A percentile compares a stretch with the other conserved stretches of the same genome.
Evolutionary conservation across 2,888 invertebrate genomes (phyloP).

Genomic region (Palloptera scutellata): DNA sequence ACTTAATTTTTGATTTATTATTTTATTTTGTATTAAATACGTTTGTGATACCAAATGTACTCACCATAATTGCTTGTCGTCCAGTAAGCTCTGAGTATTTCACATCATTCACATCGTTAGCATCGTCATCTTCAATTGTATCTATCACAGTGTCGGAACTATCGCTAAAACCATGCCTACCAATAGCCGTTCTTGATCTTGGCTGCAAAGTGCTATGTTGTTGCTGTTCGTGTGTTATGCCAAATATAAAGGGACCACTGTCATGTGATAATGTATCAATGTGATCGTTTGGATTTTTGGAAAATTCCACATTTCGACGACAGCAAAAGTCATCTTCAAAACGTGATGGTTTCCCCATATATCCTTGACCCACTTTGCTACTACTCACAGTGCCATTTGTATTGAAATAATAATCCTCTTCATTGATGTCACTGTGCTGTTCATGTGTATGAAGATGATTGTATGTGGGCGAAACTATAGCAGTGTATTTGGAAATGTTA

Average conservation of each 20-base stretch:
- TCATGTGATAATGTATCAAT: slow-evolving; percentile 20
- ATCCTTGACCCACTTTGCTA: slow-evolving; percentile 35
- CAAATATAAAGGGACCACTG: slow-evolving; percentile 71
- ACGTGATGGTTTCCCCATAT: slow-evolving; percentile 51
- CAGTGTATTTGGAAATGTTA: slow-evolving; percentile 38
- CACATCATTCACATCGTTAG: slow-evolving; percentile 33
- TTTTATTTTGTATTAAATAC: too few species aligned
- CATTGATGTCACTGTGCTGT: slow-evolving; percentile 14
- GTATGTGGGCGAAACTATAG: slow-evolving; percentile 33
- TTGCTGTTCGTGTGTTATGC: slow-evolving; percentile 65
- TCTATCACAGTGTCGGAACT: slow-evolving; percentile 51
- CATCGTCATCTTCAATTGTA: slow-evolving; percentile 50
- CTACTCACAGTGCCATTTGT: slow-evolving; percentile 25
- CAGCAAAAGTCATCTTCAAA: slow-evolving; percentile 61
- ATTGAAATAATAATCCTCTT: slow-evolving; percentile 29
- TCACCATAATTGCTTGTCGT: slow-evolving; percentile 19
- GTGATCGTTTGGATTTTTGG: slow-evolving; percentile 31
- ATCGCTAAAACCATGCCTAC: slow-evolving; percentile 45
- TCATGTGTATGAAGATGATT: slow-evolving; percentile 22
- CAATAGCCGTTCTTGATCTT: slow-evolving; percentile 8
- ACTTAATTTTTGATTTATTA: too few species aligned
- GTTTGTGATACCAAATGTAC: slow-evolving; percentile 2
- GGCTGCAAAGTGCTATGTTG: slow-evolving; percentile 21
- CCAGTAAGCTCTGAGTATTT: slow-evolving; percentile 41
- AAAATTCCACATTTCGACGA: slow-evolving; percentile 51